phyloP scores from a whole-genome alignment of 2,888 invertebrate species.

The Mactromeris polynyma region DNA sequence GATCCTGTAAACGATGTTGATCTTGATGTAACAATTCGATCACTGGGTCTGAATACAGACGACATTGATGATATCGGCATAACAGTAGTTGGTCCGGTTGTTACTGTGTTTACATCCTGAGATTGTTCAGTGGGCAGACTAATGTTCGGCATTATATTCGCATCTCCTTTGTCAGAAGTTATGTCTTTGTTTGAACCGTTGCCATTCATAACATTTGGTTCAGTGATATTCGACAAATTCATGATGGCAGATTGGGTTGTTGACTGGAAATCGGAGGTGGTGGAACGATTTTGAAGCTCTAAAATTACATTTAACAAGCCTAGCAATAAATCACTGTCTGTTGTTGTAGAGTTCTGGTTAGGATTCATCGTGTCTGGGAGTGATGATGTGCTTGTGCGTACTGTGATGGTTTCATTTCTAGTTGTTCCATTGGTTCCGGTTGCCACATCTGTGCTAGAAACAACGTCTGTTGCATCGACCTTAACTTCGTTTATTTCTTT shows the following conservation, averaged over 20 bases:
- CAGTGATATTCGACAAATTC: background rate
- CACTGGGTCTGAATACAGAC: background rate
- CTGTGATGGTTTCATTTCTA: background rate
- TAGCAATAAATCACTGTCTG: background rate
- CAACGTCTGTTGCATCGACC: too few relatives aligned
- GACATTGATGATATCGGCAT: background rate
- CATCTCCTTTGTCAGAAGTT: background rate
- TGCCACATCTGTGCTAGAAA: too few relatives aligned
- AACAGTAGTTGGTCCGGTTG: too few relatives aligned
- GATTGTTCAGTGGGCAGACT: too few relatives aligned
- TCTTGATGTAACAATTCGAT: background rate
- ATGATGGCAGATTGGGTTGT: background rate
- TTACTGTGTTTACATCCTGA: too few relatives aligned
- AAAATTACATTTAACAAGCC: background rate
- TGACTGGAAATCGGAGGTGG: background rate
- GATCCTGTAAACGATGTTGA: constrained; percentile 2
- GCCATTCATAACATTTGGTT: background rate
- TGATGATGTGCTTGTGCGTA: background rate
- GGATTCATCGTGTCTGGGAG: background rate
- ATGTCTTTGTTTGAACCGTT: background rate
- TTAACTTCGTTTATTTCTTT: too few relatives aligned
- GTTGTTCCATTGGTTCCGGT: background rate
- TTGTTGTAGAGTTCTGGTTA: background rate
- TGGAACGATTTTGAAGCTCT: background rate
- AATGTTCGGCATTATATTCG: background rate